Conservation (phyloP, 2,113 vertebrate genomes). For the Tricholaema leucomelas region DNA sequence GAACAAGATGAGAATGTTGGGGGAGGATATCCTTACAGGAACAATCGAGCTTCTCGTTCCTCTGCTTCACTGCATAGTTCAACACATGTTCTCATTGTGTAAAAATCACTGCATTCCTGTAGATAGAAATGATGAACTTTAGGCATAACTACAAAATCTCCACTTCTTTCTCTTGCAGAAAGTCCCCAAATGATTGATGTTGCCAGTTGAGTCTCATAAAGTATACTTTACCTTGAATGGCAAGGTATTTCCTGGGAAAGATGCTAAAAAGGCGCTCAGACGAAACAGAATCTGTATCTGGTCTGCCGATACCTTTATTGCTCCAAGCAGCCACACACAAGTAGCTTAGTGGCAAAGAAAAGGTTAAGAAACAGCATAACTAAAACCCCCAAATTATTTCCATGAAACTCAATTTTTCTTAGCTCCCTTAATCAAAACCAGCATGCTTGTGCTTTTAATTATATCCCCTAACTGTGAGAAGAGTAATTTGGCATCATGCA, state of each 20-base stretch:
- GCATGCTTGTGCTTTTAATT: conserved; percentile 17
- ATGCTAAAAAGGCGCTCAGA: background rate
- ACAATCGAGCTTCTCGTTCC: background rate
- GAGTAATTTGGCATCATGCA: conserved; percentile 37
- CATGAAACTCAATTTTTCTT: conserved; percentile 29
- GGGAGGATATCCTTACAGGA: background rate
- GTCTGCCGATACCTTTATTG: background rate
- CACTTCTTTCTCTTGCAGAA: background rate
- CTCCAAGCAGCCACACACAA: background rate
- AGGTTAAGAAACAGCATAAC: background rate
- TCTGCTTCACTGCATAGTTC: background rate
- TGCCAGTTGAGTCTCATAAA: background rate
- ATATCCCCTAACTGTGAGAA: conserved; percentile 37
- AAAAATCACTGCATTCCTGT: background rate
- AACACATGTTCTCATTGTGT: background rate
- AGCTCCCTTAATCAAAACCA: conserved; percentile 26
- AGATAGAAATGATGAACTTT: background rate
- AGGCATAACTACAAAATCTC: background rate
- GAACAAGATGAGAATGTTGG: background rate
- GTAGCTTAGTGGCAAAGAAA: background rate
- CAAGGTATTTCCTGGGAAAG: background rate
- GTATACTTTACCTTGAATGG: background rate
- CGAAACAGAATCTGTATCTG: background rate
- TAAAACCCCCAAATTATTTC: background rate
- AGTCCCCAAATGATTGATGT: background rate